phyloP scores from a whole-genome alignment of 2,113 vertebrate species.

The Origma solitaria region DNA sequence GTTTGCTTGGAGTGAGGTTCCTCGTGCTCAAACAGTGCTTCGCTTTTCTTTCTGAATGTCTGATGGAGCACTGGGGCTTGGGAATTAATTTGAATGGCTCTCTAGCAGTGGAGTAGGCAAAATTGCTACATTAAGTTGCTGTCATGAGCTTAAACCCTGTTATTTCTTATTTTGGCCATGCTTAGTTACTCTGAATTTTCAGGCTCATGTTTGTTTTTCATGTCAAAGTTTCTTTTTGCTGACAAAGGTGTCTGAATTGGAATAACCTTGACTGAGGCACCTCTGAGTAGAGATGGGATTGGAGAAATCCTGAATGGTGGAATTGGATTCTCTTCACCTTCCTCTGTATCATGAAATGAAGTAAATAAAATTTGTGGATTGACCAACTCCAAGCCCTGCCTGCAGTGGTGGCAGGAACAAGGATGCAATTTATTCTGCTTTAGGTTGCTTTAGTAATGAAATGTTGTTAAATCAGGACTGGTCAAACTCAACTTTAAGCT shows the following conservation, averaged over 20 bases:
- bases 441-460: not conserved
- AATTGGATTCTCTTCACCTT: not conserved
- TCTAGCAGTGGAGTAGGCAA: not conserved
- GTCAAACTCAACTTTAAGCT: not conserved
- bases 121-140: not conserved
- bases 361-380: not conserved
- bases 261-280: not conserved
- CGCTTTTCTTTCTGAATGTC: accelerated
- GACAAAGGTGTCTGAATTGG: not conserved
- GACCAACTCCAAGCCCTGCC: not conserved
- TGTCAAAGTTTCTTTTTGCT: not conserved
- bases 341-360: not conserved
- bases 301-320: not conserved
- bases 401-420: not conserved
- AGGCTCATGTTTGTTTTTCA: not conserved
- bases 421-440: not conserved
- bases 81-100: not conserved
- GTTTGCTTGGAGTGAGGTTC: not conserved
- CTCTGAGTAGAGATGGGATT: not conserved
- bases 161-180: not conserved
- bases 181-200: not conserved
- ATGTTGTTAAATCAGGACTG: not conserved
- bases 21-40: not conserved
- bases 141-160: not conserved
- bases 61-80: not conserved